A percentile compares a stretch with the other conserved stretches of the same genome.
phyloP scores from a whole-genome alignment of 2,113 vertebrate species.

The Grantiella picta region DNA sequence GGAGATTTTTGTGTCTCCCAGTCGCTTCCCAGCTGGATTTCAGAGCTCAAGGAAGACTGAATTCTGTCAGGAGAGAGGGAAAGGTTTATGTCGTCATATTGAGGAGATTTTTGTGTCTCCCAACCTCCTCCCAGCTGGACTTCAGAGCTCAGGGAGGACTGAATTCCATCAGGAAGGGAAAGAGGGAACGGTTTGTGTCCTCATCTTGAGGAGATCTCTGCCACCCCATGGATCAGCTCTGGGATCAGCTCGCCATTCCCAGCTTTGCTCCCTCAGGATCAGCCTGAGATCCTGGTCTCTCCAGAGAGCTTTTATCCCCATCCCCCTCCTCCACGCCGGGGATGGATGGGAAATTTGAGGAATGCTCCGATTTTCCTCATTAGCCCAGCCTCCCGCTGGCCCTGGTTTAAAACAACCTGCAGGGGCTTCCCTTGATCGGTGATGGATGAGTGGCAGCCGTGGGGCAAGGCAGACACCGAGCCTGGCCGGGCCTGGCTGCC shows the following conservation, averaged over 20 bases:
- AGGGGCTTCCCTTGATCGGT: conserved; percentile 78
- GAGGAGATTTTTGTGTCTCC: no score
- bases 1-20: no score
- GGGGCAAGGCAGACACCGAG: conserved; percentile 63
- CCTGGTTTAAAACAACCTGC: conserved; percentile 61
- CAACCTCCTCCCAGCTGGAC: background rate
- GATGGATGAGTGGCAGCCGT: conserved; percentile 70
- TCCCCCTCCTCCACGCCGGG: background rate
- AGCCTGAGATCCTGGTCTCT: background rate
- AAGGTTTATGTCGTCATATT: no score
- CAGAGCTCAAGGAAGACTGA: background rate
- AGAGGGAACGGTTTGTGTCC: no score
- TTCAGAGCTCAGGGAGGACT: background rate
- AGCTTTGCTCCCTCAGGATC: background rate
- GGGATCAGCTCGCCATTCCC: background rate
- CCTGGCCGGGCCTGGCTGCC: conserved; percentile 37
- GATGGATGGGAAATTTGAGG: conserved; percentile 75
- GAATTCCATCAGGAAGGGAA: fast-evolving
- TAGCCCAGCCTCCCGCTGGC: conserved; percentile 85
- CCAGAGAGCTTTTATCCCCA: background rate
- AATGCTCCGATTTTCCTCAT: conserved; percentile 79
- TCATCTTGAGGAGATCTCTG: background rate
- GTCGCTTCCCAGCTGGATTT: background rate
- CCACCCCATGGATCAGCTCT: fast-evolving
- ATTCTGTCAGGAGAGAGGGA: fast-evolving